Evolutionary conservation across 2,797 vertebrate species (phyloP).

Genomic region (Choloepus didactylus): DNA sequence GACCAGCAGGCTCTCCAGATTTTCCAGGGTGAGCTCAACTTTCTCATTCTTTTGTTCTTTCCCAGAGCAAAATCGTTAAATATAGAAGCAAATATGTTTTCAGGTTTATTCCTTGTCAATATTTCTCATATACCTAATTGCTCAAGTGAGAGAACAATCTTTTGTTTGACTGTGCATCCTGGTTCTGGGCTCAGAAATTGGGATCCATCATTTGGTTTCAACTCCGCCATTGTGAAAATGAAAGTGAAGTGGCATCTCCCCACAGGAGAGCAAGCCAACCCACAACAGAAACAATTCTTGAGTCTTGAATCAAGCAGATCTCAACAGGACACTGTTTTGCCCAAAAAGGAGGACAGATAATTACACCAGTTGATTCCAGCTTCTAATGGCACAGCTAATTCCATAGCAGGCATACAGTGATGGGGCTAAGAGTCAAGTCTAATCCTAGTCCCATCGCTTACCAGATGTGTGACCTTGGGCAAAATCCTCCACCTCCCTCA

Average conservation of each 20-base stretch:
- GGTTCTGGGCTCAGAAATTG: not conserved
- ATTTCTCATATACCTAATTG: not conserved
- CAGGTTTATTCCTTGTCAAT: not conserved
- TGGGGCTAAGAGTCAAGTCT: not conserved
- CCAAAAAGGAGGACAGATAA: not conserved
- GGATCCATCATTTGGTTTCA: not conserved
- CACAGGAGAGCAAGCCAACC: not conserved
- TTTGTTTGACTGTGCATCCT: not conserved
- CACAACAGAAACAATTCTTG: not conserved
- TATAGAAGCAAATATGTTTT: not conserved
- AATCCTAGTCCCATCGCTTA: not conserved
- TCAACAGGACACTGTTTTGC: too few species aligned
- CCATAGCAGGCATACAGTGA: not conserved
- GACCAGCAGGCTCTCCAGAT: not conserved
- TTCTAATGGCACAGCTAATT: not conserved
- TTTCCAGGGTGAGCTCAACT: not conserved
- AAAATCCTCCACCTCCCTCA: not conserved
- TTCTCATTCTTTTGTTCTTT: conserved; percentile 6
- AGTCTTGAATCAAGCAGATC: not conserved
- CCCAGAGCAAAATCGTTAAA: not conserved
- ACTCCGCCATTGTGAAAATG: not conserved
- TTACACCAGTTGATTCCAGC: not conserved
- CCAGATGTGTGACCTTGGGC: not conserved
- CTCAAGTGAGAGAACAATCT: not conserved
- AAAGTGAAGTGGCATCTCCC: not conserved